A percentile compares a stretch with the other conserved stretches of the same genome.
phyloP scores from a whole-genome alignment of 1,140 invertebrate species.

The Rhagoletis zephyria region DNA sequence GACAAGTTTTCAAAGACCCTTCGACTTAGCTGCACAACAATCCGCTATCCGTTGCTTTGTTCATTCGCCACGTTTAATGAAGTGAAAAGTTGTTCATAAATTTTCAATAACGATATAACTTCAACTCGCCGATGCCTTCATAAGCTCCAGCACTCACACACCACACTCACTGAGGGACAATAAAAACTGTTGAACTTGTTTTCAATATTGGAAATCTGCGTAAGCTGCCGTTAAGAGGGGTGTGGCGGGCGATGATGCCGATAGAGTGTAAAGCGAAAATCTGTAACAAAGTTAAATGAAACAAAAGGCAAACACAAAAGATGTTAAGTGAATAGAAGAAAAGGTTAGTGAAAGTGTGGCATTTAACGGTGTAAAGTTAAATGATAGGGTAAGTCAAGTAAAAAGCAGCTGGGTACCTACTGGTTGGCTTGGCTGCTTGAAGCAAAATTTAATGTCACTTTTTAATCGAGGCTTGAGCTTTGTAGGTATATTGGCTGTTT shows the following conservation, averaged over 20 bases:
- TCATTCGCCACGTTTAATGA: neutral
- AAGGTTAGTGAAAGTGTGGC: slow-evolving; percentile 25
- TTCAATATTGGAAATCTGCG: slow-evolving; percentile 17
- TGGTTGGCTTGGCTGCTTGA: too few species aligned
- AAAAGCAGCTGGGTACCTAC: neutral
- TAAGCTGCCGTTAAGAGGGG: neutral
- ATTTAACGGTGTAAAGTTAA: neutral
- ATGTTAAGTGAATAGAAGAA: neutral
- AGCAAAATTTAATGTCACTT: too few species aligned
- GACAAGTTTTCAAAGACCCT: neutral
- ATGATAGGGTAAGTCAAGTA: neutral
- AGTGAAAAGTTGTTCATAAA: slow-evolving; percentile 39
- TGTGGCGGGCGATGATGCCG: neutral
- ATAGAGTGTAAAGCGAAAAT: neutral
- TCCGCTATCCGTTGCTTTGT: neutral
- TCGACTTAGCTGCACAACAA: neutral
- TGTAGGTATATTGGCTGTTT: too few species aligned
- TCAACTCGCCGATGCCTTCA: neutral
- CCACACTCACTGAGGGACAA: neutral
- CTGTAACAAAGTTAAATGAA: neutral
- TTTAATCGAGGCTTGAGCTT: too few species aligned
- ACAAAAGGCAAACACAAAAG: neutral
- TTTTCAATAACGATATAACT: slow-evolving; percentile 44
- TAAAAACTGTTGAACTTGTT: neutral
- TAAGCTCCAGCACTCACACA: neutral